Evolutionary conservation across 2,888 invertebrate genomes (phyloP), one percentile per base, ranked within the genome.

Genomic region (Tetheella fluctuosa): DNA sequence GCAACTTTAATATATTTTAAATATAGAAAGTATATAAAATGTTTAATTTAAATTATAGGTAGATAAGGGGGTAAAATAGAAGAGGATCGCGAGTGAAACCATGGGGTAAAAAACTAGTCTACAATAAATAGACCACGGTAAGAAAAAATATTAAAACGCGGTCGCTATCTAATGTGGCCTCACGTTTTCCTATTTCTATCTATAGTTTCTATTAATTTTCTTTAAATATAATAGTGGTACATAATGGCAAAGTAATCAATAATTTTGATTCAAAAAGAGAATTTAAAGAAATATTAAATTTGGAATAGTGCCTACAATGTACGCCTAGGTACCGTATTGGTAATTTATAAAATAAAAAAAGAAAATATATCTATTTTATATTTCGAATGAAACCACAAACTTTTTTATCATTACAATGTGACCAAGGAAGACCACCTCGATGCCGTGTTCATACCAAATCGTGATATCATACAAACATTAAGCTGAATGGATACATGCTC

Each of bases 401-500:
- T 52, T 59, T 59, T 37, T 15, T 15, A 20, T 34, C 20, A 39
- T 20, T 13, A 57, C 52, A 55, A 52, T 60, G 52, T 54, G 48
- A 10, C 20, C 3, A n/a, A 52, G 54, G 17, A n/a, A 62, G 77
- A 79, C 81, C 77, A 75, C 79, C 79, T 57, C 59, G 71, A 62
- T 42, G 70, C 57, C 61, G 64, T 60, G 60, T 17, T 42, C 42
- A 42, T 42, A 42, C 42, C 42, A 65, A 73, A 71, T 82, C 81
- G 79, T 82, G 80, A 76, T 79, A 73, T 67, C 71, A 75, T 74
- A 75, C 63, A 67, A 72, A 71, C 78, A 81, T 81, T 80, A 77
- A 69, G 65, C 59, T 69, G 68, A 77, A 80, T 79, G 72, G 72
- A 58, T 73, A 79, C 82, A 77, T 63, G 72, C 60, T 28, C 63